phyloP scores from a whole-genome alignment of 2,888 invertebrate species.

The Aromia moschata region DNA sequence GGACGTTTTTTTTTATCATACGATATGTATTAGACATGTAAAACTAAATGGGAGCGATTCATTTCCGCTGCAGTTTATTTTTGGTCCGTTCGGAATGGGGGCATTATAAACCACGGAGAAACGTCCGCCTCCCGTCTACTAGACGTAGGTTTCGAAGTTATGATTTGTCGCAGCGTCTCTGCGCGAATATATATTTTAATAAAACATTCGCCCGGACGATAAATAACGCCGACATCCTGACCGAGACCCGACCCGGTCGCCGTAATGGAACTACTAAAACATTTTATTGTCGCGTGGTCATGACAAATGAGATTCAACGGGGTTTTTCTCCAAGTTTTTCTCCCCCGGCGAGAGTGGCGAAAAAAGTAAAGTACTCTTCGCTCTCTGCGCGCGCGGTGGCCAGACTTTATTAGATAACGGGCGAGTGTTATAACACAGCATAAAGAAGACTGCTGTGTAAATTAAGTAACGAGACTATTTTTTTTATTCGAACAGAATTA shows the following conservation, averaged over 20 bases:
- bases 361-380: conserved; percentile 49
- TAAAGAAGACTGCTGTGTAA: too few relatives aligned
- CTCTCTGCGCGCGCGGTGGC: conserved; percentile 36
- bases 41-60: too few relatives aligned
- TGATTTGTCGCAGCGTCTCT: neutral
- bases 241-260: conserved; percentile 40
- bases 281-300: conserved; percentile 52
- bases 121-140: neutral
- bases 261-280: conserved; percentile 50
- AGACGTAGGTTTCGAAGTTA: neutral
- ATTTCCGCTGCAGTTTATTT: too few relatives aligned
- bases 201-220: conserved; percentile 40
- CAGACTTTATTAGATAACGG: conserved; percentile 48
- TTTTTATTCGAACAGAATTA: too few relatives aligned
- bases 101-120: too few relatives aligned
- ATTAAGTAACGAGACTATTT: too few relatives aligned
- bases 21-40: too few relatives aligned
- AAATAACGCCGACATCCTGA: conserved; percentile 44
- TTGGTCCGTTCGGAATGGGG: too few relatives aligned
- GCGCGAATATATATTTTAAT: conserved; percentile 17
- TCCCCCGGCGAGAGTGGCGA: conserved; percentile 50
- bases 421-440: conserved; percentile 42
- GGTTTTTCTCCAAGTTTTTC: conserved; percentile 49
- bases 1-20: too few relatives aligned
- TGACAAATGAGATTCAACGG: conserved; percentile 51